These are phyloP conservation scores for Adelognathus sp. DNA, from an alignment of 2,888 invertebrate species.

Conservation along the genomic window DNA sequence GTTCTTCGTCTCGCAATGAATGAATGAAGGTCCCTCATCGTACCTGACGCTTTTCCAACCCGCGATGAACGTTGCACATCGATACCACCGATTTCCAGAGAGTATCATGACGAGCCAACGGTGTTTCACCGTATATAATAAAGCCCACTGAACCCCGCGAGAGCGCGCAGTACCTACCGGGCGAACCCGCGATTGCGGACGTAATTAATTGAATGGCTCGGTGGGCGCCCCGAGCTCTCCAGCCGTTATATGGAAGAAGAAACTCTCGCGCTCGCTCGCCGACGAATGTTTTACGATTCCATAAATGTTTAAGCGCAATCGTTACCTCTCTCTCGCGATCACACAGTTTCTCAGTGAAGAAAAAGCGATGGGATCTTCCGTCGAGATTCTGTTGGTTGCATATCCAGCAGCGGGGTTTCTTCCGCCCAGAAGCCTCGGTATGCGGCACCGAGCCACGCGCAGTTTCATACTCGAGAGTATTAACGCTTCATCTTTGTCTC, in stretches of 20 bases:
- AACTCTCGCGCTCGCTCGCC: slow-evolving; percentile 16
- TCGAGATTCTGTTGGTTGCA: slow-evolving; percentile 26
- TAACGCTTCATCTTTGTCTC: not conserved
- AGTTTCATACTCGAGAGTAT: slow-evolving; percentile 18
- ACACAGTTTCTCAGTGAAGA: not conserved
- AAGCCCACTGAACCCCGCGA: slow-evolving; percentile 18
- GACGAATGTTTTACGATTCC: slow-evolving; percentile 42
- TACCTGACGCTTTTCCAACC: slow-evolving; percentile 11
- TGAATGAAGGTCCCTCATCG: slow-evolving; percentile 31
- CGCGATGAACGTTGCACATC: slow-evolving; percentile 32
- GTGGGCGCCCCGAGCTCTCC: slow-evolving; percentile 33
- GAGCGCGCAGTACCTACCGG: not conserved
- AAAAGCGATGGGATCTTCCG: slow-evolving; percentile 23
- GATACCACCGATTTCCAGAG: slow-evolving; percentile 11
- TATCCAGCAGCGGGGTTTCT: slow-evolving; percentile 34
- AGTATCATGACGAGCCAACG: slow-evolving; percentile 1
- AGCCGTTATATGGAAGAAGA: slow-evolving; percentile 16
- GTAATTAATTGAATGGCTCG: slow-evolving; percentile 42
- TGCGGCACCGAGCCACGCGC: slow-evolving; percentile 9
- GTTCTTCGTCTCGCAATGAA: slow-evolving; percentile 23
- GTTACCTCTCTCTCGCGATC: not conserved
- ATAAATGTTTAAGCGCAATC: slow-evolving; percentile 39
- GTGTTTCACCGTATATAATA: not conserved
- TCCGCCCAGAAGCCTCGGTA: slow-evolving; percentile 12
- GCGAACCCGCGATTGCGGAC: slow-evolving; percentile 10